Evolutionary conservation across 2,888 invertebrate genomes (phyloP).

Genomic region (Seira ritae): DNA sequence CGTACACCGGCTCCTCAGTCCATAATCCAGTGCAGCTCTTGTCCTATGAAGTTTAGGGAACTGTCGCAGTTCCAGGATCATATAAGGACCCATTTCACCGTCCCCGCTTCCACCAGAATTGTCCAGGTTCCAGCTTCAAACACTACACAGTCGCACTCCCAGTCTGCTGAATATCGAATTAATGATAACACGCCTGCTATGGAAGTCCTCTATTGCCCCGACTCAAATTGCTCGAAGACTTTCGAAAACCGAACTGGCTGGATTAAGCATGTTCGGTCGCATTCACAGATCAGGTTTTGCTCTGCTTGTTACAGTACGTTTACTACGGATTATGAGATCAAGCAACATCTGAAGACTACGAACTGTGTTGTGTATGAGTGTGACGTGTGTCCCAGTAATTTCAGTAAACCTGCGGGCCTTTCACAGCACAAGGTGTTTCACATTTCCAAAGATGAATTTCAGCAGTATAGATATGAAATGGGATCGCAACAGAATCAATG

Average conservation of each 20-base stretch:
- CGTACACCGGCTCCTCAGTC: neutral
- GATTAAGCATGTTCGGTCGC: conserved; percentile 9
- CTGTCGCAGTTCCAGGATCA: too few species aligned
- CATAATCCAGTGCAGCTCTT: too few species aligned
- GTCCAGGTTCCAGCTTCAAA: too few species aligned
- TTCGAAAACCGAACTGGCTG: conserved; percentile 3
- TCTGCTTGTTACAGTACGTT: conserved; percentile 29
- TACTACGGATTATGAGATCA: conserved; percentile 4
- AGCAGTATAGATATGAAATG: neutral
- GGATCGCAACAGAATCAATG: too few species aligned
- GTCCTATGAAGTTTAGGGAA: too few species aligned
- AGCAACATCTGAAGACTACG: conserved; percentile 16
- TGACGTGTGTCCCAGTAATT: conserved; percentile 34
- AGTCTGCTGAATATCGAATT: neutral
- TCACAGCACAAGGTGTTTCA: conserved; percentile 17
- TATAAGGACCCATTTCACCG: too few species aligned
- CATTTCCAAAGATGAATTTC: neutral
- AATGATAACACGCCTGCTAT: conserved; percentile 30
- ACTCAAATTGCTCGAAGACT: conserved; percentile 17
- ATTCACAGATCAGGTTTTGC: conserved; percentile 8
- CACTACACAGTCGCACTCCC: too few species aligned
- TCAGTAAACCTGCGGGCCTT: conserved; percentile 16
- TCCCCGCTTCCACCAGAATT: too few species aligned
- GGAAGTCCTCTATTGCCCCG: conserved; percentile 38
- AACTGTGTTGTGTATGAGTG: conserved; percentile 32